Evolutionary conservation across 1,140 invertebrate genomes (phyloP), one percentile per base, ranked within the genome.

Genomic region (Pseudobourletiella spinata): DNA sequence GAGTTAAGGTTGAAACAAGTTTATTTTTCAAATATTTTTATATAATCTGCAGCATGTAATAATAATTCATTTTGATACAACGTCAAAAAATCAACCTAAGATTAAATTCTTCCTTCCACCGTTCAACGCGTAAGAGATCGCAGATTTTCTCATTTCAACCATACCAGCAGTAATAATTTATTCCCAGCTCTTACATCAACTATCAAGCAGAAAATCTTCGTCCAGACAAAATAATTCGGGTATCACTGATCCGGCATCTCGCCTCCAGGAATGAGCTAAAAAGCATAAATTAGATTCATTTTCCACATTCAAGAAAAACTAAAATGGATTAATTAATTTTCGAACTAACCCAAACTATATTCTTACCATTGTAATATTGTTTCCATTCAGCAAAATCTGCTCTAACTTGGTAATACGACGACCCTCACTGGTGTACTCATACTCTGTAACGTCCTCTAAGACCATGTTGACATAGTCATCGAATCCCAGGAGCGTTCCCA

Each of bases 381-480:
- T 99, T 69, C 97, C 97, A 81, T 99, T 99, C 1, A 99, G 77
- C 35, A 99, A 82, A 72, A 99, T 99, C 77, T 96, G 91, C 76
- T 99, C 96, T 42, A 99, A 76, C 77, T 96, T 98, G 0, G 95
- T 99, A 2, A 99, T 87, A 74, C 95, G 79, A 72, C 93, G 82
- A 20, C 97, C 97, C 79, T 99, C 96, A 2, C 92, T 86, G 0
- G 96, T 99, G 22, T 86, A 91, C 79, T 99, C 97, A 74, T 90
- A 91, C 76, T 94, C 90, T 0, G 88, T 92, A 0, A 93, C 90
- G 78, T 94, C 90, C 73, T 94, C 91, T 59, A 95, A 74, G 14
- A 95, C 80, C 91, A 95, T 95, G 76, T 95, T 99, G 16, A 99
- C 97, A 78, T 97, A 99, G 77, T 98, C 95, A 78, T 99, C 96